These are phyloP conservation scores for Ploceus nigricollis DNA, from an alignment of 2,113 vertebrate species.

Conservation along the genomic window DNA sequence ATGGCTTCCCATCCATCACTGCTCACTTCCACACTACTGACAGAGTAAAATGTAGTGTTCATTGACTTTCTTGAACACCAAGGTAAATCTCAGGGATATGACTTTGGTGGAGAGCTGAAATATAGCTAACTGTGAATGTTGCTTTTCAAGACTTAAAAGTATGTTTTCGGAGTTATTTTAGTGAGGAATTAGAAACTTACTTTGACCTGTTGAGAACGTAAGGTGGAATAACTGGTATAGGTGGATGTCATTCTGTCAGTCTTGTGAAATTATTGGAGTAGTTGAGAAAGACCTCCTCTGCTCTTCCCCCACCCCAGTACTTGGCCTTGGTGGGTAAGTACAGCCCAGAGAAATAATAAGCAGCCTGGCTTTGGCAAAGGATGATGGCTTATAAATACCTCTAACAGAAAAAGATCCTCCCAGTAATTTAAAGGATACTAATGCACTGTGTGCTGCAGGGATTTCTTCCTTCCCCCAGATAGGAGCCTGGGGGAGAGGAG, in stretches of 20 bases:
- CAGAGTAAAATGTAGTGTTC: neutral
- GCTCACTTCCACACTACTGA: neutral
- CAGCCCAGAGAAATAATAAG: neutral
- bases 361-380: neutral
- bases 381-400: neutral
- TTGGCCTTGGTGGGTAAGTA: neutral
- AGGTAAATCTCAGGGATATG: neutral
- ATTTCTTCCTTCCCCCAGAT: neutral
- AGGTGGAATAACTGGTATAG: conserved; percentile 29
- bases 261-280: neutral
- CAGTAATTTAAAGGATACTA: neutral
- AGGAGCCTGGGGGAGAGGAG: neutral
- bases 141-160: neutral
- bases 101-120: neutral
- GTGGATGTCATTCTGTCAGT: neutral
- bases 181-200: neutral
- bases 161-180: neutral
- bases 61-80: neutral
- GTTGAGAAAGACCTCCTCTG: neutral
- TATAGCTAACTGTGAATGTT: neutral
- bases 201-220: neutral
- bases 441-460: neutral
- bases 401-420: neutral
- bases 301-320: neutral
- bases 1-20: neutral